phyloP scores from a whole-genome alignment of 2,797 vertebrate species.

The Mus spretus region DNA sequence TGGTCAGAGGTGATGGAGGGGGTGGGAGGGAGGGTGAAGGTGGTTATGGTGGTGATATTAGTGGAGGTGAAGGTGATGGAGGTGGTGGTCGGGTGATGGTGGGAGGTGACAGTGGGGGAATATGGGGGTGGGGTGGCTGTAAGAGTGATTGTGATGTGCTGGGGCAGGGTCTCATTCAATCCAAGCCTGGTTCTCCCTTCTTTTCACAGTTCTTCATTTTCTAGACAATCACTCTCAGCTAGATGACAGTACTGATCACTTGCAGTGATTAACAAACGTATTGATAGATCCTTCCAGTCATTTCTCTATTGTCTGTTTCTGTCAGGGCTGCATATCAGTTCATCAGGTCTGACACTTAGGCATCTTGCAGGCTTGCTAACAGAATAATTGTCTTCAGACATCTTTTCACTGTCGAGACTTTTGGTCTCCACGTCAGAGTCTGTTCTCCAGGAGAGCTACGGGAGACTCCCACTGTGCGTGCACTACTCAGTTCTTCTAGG shows the following conservation, averaged over 20 bases:
- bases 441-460: not conserved
- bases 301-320: not conserved
- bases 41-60: not conserved
- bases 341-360: not conserved
- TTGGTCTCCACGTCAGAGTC: not conserved
- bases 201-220: not conserved
- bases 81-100: no score
- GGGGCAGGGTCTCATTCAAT: not conserved
- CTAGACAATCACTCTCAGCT: not conserved
- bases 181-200: not conserved
- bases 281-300: not conserved
- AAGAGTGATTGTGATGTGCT: not conserved
- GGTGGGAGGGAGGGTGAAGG: not conserved
- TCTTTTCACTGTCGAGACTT: not conserved
- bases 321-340: not conserved
- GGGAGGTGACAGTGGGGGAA: not conserved
- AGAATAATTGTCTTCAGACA: slow-evolving; percentile 13
- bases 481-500: not conserved
- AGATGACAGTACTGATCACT: not conserved
- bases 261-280: not conserved
- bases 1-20: not conserved
- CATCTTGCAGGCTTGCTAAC: not conserved
- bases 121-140: no score
- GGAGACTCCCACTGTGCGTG: not conserved
- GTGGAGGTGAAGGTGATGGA: not conserved